A percentile compares a stretch with the other conserved stretches of the same genome.
phyloP scores from a whole-genome alignment of 2,113 vertebrate species.

The Dendropsophus ebraccatus region DNA sequence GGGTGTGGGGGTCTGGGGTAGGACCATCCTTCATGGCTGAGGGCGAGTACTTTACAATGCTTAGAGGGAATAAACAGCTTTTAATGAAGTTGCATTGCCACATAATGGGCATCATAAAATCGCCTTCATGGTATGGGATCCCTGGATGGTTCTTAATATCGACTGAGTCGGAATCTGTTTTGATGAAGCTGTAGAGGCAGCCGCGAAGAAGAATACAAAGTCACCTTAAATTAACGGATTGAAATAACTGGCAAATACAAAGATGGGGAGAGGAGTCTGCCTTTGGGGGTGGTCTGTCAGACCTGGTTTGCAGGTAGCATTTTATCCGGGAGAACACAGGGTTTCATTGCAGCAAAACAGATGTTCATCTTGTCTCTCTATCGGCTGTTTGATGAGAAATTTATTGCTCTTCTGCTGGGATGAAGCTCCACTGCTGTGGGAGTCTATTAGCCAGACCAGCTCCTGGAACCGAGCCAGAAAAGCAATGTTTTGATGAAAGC shows the following conservation, averaged over 20 bases:
- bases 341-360: conserved; percentile 87
- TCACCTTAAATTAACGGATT: conserved; percentile 81
- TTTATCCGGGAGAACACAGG: conserved; percentile 74
- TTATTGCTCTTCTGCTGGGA: conserved; percentile 85
- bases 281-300: conserved; percentile 80
- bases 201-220: conserved; percentile 76
- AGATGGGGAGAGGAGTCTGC: conserved; percentile 71
- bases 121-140: conserved; percentile 80
- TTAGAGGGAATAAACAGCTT: conserved; percentile 85
- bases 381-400: conserved; percentile 87
- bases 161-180: conserved; percentile 75
- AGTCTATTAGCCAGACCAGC: conserved; percentile 80
- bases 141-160: conserved; percentile 83
- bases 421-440: conserved; percentile 78
- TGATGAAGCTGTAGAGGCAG: conserved; percentile 72
- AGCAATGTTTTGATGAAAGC: conserved; percentile 80
- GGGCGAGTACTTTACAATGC: conserved; percentile 78
- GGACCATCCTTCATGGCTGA: conserved; percentile 73
- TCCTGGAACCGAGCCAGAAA: conserved; percentile 79
- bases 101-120: conserved; percentile 85
- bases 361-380: conserved; percentile 85
- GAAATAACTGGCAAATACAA: conserved; percentile 71
- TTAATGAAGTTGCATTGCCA: conserved; percentile 86
- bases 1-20: conserved; percentile 56
- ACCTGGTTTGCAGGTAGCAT: conserved; percentile 71